Percentiles rank a stretch among this genome's conserved stretches.
Evolutionary conservation across 2,797 vertebrate species (phyloP).

Genomic region (Enteromius paludinosus): DNA sequence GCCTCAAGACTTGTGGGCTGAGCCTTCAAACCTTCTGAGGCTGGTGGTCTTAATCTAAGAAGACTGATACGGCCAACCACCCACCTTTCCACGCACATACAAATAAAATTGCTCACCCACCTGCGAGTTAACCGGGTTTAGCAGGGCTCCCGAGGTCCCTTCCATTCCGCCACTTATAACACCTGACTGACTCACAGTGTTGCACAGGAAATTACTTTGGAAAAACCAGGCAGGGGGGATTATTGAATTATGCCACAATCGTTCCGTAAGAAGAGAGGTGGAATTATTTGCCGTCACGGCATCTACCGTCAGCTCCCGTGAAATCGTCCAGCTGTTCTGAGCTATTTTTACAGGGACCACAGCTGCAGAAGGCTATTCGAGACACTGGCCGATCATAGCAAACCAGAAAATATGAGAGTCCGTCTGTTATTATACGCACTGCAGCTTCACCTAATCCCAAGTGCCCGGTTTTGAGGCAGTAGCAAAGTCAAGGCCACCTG

Average conservation of each 20-base stretch:
- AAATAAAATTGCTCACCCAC: conserved; percentile 34
- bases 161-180: conserved; percentile 24
- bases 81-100: conserved; percentile 21
- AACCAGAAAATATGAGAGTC: conserved; percentile 5
- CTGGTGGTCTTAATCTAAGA: conserved; percentile 24
- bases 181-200: conserved; percentile 51
- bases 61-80: conserved; percentile 6
- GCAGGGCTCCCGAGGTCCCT: conserved; percentile 4
- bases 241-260: conserved; percentile 54
- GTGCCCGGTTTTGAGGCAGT: conserved; percentile 2
- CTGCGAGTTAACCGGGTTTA: conserved; percentile 35
- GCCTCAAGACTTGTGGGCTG: conserved; percentile 5
- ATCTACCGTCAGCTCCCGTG: conserved; percentile 57
- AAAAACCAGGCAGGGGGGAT: conserved; percentile 51
- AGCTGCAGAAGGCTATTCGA: conserved; percentile 53
- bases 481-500: conserved; percentile 34
- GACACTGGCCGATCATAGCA: neutral
- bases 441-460: conserved; percentile 27
- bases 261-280: conserved; percentile 43
- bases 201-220: conserved; percentile 51
- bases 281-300: conserved; percentile 54
- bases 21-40: conserved; percentile 21
- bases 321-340: conserved; percentile 65
- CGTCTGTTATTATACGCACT: conserved; percentile 12
- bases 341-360: conserved; percentile 61